Base-by-base conservation (phyloP, 2,797 vertebrate genomes). In the Adrianichthys oophorus region DNA sequence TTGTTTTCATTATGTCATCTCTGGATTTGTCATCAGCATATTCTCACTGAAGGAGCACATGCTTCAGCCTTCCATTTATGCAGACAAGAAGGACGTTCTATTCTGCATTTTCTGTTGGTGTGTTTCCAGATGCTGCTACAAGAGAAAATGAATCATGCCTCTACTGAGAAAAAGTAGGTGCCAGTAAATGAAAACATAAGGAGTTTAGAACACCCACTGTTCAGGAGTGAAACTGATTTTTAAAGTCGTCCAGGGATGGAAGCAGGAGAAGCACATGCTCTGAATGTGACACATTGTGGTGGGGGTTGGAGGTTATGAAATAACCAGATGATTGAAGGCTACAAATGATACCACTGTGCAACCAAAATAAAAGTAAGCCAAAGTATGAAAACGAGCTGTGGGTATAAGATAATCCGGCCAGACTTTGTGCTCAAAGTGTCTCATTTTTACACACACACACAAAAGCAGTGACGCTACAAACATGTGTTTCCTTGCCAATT, bases 121-220 rank as follows among this genome's bases (percentile, higher is more conserved):
- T 71, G 44, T 70, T 65, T 80, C 46, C 76, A 88, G 83, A 84
- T 87, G 87, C 63, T 18, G 19, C 59, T 59, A 61, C 44, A 62
- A 60, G 59, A 52, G 62, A 73, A 60, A 24, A 62, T 74, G 71
- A 83, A 85, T 72, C 4, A 92, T 92, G 91, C 56, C 80, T 76
- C 68, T 90, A 51, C 56, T 91, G 72, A 91, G 74, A 48, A 90
- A 90, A 88, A 78, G 90, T 92, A 72, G 91, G 90, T 83, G 46
- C 45, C 23, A 56, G 45, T 2, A 4, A 53, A 41, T 4, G 40
- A 4, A 24, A 12, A 19, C 51, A 2, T 40, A 15, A 56, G 45
- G 44, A 42, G 47, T 23, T 42, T 6, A 4, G 18, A 14, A 17
- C 19, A 54, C 55, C 49, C 18, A 29, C 46, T 19, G 6, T 43